These are phyloP conservation scores for Lycocerus yunnanus DNA, from an alignment of 2,888 invertebrate genomes.

Conservation along the genomic window DNA sequence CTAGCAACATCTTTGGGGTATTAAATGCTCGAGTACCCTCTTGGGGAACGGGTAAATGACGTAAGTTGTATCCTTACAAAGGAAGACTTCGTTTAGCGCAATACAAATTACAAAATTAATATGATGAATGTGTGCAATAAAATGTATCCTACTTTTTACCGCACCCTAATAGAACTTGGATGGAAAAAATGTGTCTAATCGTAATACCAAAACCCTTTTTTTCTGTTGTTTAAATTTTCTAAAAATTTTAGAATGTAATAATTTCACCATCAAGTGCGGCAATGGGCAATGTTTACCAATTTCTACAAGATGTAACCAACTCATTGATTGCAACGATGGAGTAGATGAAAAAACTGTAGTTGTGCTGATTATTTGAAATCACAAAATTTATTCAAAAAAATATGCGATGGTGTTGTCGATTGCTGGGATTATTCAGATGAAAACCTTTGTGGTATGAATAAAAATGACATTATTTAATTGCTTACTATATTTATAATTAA, in stretches of 20 bases:
- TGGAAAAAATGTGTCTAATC: background rate
- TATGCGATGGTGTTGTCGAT: constrained; percentile 79
- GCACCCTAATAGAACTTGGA: background rate
- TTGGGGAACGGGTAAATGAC: no score
- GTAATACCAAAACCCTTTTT: background rate
- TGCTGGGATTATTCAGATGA: constrained; percentile 83
- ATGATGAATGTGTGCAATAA: no score
- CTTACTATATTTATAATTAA: no score
- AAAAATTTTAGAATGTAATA: constrained; percentile 54
- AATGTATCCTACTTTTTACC: background rate
- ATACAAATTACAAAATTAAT: no score
- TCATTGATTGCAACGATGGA: constrained; percentile 71
- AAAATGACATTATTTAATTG: background rate
- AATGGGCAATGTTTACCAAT: constrained; percentile 68
- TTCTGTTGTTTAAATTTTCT: background rate
- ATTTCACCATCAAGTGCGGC: constrained; percentile 63
- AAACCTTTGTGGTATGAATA: constrained; percentile 69
- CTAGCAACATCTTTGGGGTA: no score
- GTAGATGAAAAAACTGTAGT: constrained; percentile 74
- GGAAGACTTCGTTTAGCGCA: no score
- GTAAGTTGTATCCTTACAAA: no score
- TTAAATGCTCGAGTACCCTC: no score
- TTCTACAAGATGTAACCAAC: constrained; percentile 71
- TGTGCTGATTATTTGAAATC: constrained; percentile 77
- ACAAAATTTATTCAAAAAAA: constrained; percentile 71